Base-by-base conservation (phyloP, 2,888 invertebrate species). In the Glaucopsyche alexis region DNA sequence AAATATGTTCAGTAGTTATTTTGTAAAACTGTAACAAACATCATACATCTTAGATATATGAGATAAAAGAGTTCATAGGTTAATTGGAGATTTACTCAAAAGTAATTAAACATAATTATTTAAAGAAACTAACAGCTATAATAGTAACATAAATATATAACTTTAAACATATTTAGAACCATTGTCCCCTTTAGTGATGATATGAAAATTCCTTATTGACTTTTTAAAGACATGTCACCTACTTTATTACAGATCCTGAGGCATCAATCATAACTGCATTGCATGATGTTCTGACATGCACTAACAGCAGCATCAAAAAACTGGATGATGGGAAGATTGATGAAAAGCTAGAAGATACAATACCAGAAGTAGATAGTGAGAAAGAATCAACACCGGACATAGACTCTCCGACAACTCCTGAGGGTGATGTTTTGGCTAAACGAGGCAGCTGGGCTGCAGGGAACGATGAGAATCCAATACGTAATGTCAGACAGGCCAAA, bases 401-500 rank as follows among this genome's bases (percentile, higher is more conserved):
- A 67, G 91, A 90, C 3, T 80, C 83, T 7, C 85, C 88, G 0
- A 84, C 86, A 0, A 88, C 89, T 5, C 88, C 90, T 0, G 91
- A 91, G 1, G 77, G 81, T 1, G 69, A 19, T 29, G 7, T 49
- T 6, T 14, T 69, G 66, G 16, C 14, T 3, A 69, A 69, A 69
- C 19, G 69, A 47, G 69, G 69, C 7, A 91, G 89, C 75, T 91
- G 87, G 88, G 80, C 85, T 6, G 80, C 85, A 7, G 80, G 83
- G 1, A 85, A 79, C 50, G 89, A 90, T 19, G 45, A 67, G 52
- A 67, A 67, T 2, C 78, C 85, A 0, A 80, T 81, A 38, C 84
- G 84, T 73, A 85, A 83, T 71, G 87, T 89, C 2, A 88, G 89
- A 86, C 87, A 86, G 82, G 84, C 93, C 42, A 86, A 90, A 81